Evolutionary conservation across 2,113 vertebrate genomes (phyloP).

Genomic region (Marmota flaviventris): DNA sequence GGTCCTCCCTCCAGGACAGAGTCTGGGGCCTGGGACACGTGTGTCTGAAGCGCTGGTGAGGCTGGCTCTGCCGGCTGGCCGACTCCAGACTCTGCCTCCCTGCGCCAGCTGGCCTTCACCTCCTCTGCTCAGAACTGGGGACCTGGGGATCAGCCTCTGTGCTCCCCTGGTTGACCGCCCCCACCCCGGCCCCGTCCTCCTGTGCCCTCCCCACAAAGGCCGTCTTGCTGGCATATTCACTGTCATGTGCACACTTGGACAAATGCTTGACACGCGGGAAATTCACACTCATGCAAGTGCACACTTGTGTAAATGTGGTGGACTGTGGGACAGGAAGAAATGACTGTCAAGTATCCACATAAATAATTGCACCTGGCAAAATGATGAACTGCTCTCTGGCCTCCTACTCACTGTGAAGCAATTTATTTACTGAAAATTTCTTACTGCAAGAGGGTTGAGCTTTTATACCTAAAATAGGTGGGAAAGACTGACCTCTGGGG

Average conservation of each 20-base stretch:
- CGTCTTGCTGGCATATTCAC: fast-evolving
- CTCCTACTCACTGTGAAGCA: neutral
- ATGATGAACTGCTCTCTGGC: neutral
- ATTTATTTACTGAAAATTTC: no score
- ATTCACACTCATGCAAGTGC: no score
- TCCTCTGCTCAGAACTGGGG: neutral
- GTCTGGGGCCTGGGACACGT: neutral
- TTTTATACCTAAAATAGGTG: no score
- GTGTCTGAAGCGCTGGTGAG: neutral
- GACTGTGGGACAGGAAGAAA: neutral
- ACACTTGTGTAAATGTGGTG: neutral
- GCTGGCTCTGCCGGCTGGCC: no score
- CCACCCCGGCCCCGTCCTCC: neutral
- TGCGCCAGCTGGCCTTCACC: neutral
- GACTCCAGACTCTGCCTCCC: neutral
- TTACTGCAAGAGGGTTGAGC: neutral
- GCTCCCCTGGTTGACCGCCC: neutral
- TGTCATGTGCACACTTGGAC: neutral
- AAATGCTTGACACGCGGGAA: neutral
- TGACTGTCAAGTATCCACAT: no score
- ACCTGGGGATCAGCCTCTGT: neutral
- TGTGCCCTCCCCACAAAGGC: neutral
- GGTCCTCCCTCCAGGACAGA: neutral
- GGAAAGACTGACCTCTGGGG: no score
- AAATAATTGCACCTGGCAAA: neutral